phyloP scores from a whole-genome alignment of 2,113 vertebrate genomes.

The Colossoma macropomum region DNA sequence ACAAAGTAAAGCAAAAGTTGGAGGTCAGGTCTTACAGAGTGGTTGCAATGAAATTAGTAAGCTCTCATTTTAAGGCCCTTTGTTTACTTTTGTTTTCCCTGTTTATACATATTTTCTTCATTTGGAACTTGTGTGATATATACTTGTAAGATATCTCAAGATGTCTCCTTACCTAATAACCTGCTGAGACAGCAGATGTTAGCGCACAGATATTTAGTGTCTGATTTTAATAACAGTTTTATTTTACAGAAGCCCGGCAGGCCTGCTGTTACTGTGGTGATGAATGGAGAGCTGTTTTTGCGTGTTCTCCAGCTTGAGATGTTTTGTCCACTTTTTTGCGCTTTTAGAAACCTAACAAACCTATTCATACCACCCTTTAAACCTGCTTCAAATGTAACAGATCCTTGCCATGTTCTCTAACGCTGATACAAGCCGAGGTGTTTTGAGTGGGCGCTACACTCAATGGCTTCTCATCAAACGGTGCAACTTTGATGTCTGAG shows the following conservation, averaged over 20 bases:
- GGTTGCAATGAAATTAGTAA: too few relatives aligned
- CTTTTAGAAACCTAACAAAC: neutral
- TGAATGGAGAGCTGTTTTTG: neutral
- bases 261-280: neutral
- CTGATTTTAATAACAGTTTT: neutral
- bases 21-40: too few relatives aligned
- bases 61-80: too few relatives aligned
- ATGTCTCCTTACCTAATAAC: neutral
- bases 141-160: neutral
- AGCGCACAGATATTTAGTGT: neutral
- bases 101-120: neutral
- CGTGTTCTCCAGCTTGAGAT: neutral
- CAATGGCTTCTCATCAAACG: neutral
- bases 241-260: slow-evolving; percentile 13
- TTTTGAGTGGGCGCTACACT: neutral
- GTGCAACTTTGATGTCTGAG: neutral
- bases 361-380: neutral
- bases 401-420: neutral
- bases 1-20: too few relatives aligned
- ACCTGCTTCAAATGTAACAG: neutral
- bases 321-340: neutral
- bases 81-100: too few relatives aligned
- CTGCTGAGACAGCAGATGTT: slow-evolving; percentile 15
- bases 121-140: neutral
- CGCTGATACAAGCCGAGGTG: neutral